phyloP scores from a whole-genome alignment of 2,113 vertebrate genomes.

The Octodon degus region DNA sequence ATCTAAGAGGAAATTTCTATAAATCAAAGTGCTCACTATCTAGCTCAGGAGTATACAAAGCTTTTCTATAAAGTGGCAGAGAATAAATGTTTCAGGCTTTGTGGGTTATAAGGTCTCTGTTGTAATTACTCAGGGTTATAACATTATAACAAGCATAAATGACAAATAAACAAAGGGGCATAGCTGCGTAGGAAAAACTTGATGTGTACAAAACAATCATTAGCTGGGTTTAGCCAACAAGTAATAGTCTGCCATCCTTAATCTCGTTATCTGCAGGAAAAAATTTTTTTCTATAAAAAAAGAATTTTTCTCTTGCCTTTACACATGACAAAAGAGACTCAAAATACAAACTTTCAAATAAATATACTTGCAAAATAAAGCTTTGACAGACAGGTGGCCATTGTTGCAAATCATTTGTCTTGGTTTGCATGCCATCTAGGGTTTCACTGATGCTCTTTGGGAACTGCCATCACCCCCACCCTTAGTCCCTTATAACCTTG shows the following conservation, averaged over 20 bases:
- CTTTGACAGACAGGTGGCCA: background rate
- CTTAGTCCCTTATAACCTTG: background rate
- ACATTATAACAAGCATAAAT: background rate
- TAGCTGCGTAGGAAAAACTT: background rate
- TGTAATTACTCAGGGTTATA: background rate
- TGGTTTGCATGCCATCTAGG: background rate
- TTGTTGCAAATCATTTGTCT: background rate
- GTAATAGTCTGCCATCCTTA: background rate
- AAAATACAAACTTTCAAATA: background rate
- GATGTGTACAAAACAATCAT: background rate
- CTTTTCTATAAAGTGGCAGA: background rate
- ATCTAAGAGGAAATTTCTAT: background rate
- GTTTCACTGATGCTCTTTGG: background rate
- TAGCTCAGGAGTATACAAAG: background rate
- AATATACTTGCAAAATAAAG: background rate
- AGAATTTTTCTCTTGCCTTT: background rate
- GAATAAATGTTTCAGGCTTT: slow-evolving; percentile 9
- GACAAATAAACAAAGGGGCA: background rate
- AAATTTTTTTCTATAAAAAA: background rate
- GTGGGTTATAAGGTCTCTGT: background rate
- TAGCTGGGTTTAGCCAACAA: background rate
- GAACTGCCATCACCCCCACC: background rate
- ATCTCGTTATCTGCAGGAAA: background rate
- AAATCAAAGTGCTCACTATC: background rate
- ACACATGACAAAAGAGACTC: background rate